phyloP scores from a whole-genome alignment of 2,113 vertebrate genomes.

The Cyprinodon variegatus region DNA sequence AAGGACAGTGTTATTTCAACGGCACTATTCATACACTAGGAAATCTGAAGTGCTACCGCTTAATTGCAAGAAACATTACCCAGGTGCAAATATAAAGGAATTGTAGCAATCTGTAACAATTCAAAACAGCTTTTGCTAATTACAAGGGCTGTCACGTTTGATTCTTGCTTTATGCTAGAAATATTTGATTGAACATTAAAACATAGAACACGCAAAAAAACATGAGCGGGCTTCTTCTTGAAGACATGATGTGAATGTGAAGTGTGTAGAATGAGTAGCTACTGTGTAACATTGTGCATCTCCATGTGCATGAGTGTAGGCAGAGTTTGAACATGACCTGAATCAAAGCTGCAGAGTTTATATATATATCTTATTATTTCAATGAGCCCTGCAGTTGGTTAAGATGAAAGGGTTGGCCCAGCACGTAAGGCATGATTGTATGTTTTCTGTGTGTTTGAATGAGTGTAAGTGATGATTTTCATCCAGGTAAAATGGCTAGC shows the following conservation, averaged over 20 bases:
- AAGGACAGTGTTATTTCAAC: neutral
- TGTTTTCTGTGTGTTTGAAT: constrained; percentile 14
- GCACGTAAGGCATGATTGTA: constrained; percentile 20
- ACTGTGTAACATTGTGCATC: constrained; percentile 35
- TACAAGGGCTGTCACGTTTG: constrained; percentile 32
- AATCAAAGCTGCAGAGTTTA: constrained; percentile 59
- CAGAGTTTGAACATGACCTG: constrained; percentile 30
- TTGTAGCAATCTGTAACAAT: constrained; percentile 49
- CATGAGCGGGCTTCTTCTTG: constrained; percentile 54
- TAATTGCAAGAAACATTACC: neutral
- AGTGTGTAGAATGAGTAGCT: constrained; percentile 59
- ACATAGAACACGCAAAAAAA: constrained; percentile 43
- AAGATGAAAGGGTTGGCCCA: constrained; percentile 57
- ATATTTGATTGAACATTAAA: constrained; percentile 38
- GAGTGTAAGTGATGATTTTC: constrained; percentile 45
- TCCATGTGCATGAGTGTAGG: constrained; percentile 20
- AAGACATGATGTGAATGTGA: constrained; percentile 52
- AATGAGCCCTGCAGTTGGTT: constrained; percentile 56
- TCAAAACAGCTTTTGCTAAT: constrained; percentile 21
- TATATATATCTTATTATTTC: constrained; percentile 61
- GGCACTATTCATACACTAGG: neutral
- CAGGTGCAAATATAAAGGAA: constrained; percentile 37
- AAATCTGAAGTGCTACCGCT: too few relatives aligned
- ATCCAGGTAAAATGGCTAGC: constrained; percentile 49
- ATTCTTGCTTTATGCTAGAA: constrained; percentile 37